These are phyloP conservation scores for Vombatus ursinus DNA, from an alignment of 2,113 vertebrate species.

Conservation along the genomic window DNA sequence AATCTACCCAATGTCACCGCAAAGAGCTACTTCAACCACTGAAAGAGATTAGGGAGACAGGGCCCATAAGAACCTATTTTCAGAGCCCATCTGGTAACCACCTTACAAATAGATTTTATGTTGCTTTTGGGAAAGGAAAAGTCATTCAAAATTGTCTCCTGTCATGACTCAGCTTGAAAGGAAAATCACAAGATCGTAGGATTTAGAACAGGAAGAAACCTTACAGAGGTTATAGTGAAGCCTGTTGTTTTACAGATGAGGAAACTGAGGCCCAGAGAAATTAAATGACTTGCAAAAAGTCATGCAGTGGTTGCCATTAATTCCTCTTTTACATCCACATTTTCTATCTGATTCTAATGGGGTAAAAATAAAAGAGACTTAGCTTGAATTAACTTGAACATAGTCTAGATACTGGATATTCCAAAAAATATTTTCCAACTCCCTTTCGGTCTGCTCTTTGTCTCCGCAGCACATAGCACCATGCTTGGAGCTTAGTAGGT, in stretches of 20 bases:
- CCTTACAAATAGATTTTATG: neutral
- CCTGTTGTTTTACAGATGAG: neutral
- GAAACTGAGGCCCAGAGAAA: neutral
- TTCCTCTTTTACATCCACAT: neutral
- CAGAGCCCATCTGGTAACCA: rapidly evolving
- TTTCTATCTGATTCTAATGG: neutral
- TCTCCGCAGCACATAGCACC: neutral
- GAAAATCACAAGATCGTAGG: neutral
- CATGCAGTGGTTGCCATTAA: neutral
- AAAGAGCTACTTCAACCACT: neutral
- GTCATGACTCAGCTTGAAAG: neutral
- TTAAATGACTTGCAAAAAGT: neutral
- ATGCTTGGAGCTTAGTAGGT: neutral
- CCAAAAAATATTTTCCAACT: neutral
- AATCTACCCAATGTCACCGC: neutral
- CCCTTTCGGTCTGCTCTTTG: neutral
- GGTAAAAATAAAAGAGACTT: neutral
- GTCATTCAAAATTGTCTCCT: neutral
- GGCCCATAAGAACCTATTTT: rapidly evolving
- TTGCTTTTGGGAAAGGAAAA: rapidly evolving
- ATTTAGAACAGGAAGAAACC: neutral
- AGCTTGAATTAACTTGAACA: neutral
- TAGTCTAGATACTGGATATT: neutral
- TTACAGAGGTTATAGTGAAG: neutral
- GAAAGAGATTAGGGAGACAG: neutral